Percentiles rank a stretch among this genome's conserved stretches.
These are phyloP conservation scores for Leucophenga varia DNA, from an alignment of 1,140 invertebrate species.

Conservation along the genomic window DNA sequence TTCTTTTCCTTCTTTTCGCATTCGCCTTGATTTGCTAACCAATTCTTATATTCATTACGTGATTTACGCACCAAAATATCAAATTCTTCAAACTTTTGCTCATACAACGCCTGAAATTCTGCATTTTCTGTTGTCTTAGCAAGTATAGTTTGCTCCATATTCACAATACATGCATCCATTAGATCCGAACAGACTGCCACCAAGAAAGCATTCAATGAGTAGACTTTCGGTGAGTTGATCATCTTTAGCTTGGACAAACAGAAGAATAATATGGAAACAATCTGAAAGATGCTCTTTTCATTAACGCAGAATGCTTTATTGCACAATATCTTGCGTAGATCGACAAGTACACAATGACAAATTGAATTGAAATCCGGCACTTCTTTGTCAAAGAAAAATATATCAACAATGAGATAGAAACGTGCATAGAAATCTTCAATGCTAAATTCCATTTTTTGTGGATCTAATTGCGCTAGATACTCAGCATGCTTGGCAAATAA, in stretches of 20 bases:
- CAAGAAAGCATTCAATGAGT: slow-evolving; percentile 78
- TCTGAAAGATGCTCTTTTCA: slow-evolving; percentile 73
- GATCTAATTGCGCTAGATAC: slow-evolving; percentile 58
- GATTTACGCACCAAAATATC: slow-evolving; percentile 49
- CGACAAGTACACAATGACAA: slow-evolving; percentile 70
- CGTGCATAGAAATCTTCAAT: slow-evolving; percentile 58
- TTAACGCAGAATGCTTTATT: slow-evolving; percentile 57
- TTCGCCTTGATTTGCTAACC: slow-evolving; percentile 42
- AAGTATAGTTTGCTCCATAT: slow-evolving; percentile 48
- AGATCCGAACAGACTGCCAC: slow-evolving; percentile 82
- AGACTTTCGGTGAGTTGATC: slow-evolving; percentile 70
- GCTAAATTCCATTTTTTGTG: slow-evolving; percentile 47
- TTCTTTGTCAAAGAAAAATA: slow-evolving; percentile 66
- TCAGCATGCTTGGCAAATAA: slow-evolving; percentile 73
- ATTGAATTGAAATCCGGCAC: slow-evolving; percentile 63
- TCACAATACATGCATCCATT: slow-evolving; percentile 52
- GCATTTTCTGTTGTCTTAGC: slow-evolving; percentile 43
- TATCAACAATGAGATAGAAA: slow-evolving; percentile 60
- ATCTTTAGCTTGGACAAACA: slow-evolving; percentile 75
- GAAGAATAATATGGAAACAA: slow-evolving; percentile 79
- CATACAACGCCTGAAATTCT: slow-evolving; percentile 42
- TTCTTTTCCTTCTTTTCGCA: slow-evolving; percentile 46
- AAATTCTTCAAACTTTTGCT: slow-evolving; percentile 44
- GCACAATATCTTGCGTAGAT: slow-evolving; percentile 70
- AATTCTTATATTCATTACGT: slow-evolving; percentile 53